Percentiles rank a stretch among this genome's conserved stretches.
Conservation (phyloP, 2,888 invertebrate genomes). For the Brenthis ino region DNA sequence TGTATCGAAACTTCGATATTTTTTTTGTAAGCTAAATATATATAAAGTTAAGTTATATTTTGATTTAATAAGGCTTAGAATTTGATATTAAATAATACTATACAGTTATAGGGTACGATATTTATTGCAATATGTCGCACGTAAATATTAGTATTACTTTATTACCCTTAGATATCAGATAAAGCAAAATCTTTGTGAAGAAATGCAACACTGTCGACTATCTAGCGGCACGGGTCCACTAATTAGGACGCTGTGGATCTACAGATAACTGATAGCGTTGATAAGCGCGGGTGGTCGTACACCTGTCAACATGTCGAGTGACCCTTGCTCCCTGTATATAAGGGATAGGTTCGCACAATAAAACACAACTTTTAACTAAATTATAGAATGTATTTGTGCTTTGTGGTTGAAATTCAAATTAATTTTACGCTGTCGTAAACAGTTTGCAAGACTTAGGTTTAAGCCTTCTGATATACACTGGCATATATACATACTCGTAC, state of each 20-base stretch:
- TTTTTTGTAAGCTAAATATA: neutral
- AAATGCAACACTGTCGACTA: conserved; percentile 20
- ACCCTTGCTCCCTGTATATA: conserved; percentile 13
- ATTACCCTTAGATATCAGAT: neutral
- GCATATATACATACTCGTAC: neutral
- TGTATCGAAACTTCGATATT: neutral
- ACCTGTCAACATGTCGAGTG: conserved; percentile 14
- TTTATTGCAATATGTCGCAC: neutral
- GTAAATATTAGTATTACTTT: conserved; percentile 7
- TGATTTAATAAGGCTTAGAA: too few relatives aligned
- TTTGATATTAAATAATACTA: neutral
- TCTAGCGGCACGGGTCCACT: conserved; percentile 58
- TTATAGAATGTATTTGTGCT: neutral
- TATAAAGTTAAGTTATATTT: too few relatives aligned
- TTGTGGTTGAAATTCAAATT: conserved; percentile 7
- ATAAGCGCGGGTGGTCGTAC: conserved; percentile 57
- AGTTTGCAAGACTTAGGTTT: neutral
- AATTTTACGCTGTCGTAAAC: conserved; percentile 16
- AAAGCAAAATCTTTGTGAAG: neutral
- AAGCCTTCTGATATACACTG: neutral
- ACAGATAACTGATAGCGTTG: conserved; percentile 58
- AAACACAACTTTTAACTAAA: neutral
- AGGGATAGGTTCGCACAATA: conserved; percentile 8
- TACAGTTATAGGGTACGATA: neutral
- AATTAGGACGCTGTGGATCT: conserved; percentile 57